Evolutionary conservation across 2,113 vertebrate genomes (phyloP).

Genomic region (Microtus richardsoni): DNA sequence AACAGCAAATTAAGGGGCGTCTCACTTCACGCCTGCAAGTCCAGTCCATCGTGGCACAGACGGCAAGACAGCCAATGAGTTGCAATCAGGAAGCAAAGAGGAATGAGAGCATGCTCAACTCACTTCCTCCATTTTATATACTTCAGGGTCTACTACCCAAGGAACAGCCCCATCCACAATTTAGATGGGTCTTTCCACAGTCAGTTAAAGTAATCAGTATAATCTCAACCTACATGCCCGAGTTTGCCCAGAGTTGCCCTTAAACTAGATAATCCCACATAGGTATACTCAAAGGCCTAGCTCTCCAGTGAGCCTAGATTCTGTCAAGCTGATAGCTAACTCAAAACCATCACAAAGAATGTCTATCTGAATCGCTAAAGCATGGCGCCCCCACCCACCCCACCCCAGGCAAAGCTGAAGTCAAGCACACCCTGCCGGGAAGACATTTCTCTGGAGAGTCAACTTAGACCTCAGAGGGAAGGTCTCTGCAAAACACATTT

Average conservation of each 20-base stretch:
- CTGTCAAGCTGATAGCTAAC: neutral
- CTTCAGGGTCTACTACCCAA: neutral
- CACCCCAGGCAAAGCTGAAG: neutral
- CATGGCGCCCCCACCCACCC: neutral
- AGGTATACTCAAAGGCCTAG: no score
- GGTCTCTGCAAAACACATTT: neutral
- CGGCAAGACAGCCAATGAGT: neutral
- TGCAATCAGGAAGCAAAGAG: neutral
- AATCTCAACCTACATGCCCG: neutral
- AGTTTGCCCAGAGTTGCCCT: no score
- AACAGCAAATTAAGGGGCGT: neutral
- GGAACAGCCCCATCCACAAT: neutral
- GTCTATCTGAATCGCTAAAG: neutral
- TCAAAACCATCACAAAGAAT: neutral
- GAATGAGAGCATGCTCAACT: neutral
- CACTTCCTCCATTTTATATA: no score
- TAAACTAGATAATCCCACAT: neutral
- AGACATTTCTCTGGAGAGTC: neutral
- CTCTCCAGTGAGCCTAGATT: neutral
- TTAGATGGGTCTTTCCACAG: neutral
- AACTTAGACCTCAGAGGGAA: neutral
- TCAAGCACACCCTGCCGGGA: neutral
- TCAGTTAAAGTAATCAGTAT: neutral
- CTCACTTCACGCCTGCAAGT: neutral
- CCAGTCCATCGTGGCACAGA: neutral